Evolutionary conservation across 2,888 invertebrate genomes (phyloP).

Genomic region (Cataglyphis rosenhaueri): DNA sequence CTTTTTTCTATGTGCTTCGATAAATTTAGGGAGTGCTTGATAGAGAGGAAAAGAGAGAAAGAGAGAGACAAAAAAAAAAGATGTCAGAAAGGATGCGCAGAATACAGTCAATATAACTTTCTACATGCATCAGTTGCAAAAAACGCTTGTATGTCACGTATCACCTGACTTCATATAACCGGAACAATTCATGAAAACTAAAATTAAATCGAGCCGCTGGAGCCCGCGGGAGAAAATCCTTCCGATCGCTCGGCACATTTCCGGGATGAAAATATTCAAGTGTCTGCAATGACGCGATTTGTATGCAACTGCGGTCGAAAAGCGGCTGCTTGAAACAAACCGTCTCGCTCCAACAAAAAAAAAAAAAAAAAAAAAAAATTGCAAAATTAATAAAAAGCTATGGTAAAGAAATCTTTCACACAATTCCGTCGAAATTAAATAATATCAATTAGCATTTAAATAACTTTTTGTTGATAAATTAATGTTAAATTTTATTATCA

Average conservation of each 20-base stretch:
- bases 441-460: not conserved
- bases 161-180: conserved; percentile 59
- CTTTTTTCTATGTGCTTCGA: conserved; percentile 22
- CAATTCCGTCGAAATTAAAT: not conserved
- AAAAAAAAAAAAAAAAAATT: conserved; percentile 12
- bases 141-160: conserved; percentile 64
- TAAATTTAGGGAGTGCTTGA: conserved; percentile 21
- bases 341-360: not conserved
- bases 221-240: conserved; percentile 48
- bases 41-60: not conserved
- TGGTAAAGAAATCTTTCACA: not conserved
- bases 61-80: not conserved
- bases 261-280: conserved; percentile 51
- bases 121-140: conserved; percentile 73
- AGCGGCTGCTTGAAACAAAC: conserved; percentile 29
- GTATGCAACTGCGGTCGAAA: conserved; percentile 49
- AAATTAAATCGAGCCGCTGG: conserved; percentile 66
- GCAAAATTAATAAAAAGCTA: conserved; percentile 6
- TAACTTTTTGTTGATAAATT: not conserved
- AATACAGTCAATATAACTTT: conserved; percentile 61
- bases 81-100: conserved; percentile 14
- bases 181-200: conserved; percentile 55
- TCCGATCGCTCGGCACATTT: conserved; percentile 44
- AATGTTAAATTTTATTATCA: not conserved
- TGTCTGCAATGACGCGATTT: conserved; percentile 48